Evolutionary conservation across 1,140 invertebrate species (phyloP).

Genomic region (Pseudomyrmex sp.): DNA sequence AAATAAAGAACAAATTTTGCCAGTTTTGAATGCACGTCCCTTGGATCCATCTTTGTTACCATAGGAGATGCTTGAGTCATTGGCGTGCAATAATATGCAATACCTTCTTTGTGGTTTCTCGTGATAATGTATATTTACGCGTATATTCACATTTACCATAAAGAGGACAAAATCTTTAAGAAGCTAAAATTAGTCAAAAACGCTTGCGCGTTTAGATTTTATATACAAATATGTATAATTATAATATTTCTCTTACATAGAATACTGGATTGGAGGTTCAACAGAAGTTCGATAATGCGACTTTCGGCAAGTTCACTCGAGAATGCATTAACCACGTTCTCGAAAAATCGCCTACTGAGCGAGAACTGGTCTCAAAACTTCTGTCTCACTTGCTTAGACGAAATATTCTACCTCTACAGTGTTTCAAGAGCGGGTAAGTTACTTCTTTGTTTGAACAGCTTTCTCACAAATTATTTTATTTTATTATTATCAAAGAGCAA

Average conservation of each 20-base stretch:
- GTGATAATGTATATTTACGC: constrained; percentile 18
- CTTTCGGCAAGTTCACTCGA: constrained; percentile 56
- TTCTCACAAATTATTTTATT: too few species aligned
- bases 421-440: constrained; percentile 65
- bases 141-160: constrained; percentile 40
- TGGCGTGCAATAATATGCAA: constrained; percentile 83
- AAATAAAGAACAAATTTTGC: neutral
- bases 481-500: too few species aligned
- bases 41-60: constrained; percentile 82
- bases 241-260: constrained; percentile 51
- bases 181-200: constrained; percentile 7
- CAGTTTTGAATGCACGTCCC: constrained; percentile 76
- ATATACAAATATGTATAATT: constrained; percentile 5
- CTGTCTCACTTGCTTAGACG: constrained; percentile 61
- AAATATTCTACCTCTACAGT: constrained; percentile 58
- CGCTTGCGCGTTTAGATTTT: neutral
- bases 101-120: constrained; percentile 75
- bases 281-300: constrained; percentile 61
- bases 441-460: neutral
- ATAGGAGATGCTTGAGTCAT: constrained; percentile 84
- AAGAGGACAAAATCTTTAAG: constrained; percentile 58
- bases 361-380: constrained; percentile 58
- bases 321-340: constrained; percentile 64
- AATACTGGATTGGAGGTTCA: constrained; percentile 48
- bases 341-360: constrained; percentile 61